A percentile compares a stretch with the other conserved stretches of the same genome.
These are phyloP conservation scores for Solenopsis invicta DNA, from an alignment of 1,140 invertebrate genomes.

Conservation along the genomic window DNA sequence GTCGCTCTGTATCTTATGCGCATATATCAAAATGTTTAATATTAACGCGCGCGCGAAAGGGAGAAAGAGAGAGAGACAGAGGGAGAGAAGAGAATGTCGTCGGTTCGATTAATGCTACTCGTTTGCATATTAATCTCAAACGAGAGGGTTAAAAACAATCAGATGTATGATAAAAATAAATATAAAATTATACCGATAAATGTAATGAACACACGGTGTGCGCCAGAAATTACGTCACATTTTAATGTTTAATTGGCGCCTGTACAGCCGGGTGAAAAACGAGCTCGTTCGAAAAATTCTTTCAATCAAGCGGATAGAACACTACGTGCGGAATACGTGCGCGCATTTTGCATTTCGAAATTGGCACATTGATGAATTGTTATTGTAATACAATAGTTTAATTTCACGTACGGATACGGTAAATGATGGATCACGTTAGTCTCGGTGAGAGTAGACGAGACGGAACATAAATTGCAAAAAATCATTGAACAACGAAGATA, in stretches of 20 bases:
- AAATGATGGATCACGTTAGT: conserved; percentile 25
- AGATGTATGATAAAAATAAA: conserved; percentile 14
- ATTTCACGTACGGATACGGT: conserved; percentile 2
- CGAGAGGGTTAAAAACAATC: conserved; percentile 21
- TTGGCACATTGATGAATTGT: conserved; percentile 48
- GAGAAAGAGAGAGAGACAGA: background rate
- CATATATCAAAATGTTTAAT: conserved; percentile 7
- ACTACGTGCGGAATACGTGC: background rate
- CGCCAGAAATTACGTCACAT: conserved; percentile 37
- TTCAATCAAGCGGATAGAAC: background rate
- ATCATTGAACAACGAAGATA: conserved; percentile 1
- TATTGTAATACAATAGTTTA: conserved; percentile 52
- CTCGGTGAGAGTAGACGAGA: background rate
- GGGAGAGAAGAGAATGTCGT: background rate
- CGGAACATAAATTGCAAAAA: background rate
- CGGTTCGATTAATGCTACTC: background rate
- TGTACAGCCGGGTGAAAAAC: conserved; percentile 29
- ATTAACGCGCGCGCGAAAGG: background rate
- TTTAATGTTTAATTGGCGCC: conserved; percentile 59
- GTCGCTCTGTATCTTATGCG: background rate
- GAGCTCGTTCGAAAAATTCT: conserved; percentile 6
- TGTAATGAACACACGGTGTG: conserved; percentile 33
- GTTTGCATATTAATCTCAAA: conserved; percentile 37
- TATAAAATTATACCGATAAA: conserved; percentile 42
- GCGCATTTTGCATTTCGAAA: conserved; percentile 26